Evolutionary conservation across 2,113 vertebrate species (phyloP).

Genomic region (Tetrax tetrax): DNA sequence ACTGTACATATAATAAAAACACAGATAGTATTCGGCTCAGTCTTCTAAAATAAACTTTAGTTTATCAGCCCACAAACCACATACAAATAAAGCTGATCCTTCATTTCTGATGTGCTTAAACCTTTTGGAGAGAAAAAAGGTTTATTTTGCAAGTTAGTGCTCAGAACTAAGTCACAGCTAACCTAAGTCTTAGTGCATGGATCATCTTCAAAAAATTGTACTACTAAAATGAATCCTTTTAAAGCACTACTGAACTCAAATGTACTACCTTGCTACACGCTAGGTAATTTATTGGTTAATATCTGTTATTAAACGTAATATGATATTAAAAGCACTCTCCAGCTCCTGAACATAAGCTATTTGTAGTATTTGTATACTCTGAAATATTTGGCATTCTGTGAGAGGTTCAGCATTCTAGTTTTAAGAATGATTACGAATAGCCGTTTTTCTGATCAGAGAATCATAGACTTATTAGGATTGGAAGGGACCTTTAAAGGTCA

Average conservation of each 20-base stretch:
- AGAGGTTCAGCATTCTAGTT: not conserved
- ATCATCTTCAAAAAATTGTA: no score
- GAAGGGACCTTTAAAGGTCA: no score
- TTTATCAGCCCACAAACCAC: not conserved
- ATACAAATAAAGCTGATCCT: not conserved
- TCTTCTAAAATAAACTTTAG: not conserved
- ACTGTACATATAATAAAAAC: not conserved
- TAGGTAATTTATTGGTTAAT: not conserved
- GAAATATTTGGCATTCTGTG: not conserved
- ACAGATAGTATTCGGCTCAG: not conserved
- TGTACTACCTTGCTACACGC: not conserved
- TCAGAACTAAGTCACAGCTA: not conserved
- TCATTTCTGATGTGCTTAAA: not conserved
- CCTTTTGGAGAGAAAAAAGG: not conserved
- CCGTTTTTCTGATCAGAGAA: not conserved
- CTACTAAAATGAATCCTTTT: not conserved
- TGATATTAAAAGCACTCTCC: not conserved
- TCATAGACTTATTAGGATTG: no score
- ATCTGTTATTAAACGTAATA: not conserved
- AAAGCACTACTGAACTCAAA: not conserved
- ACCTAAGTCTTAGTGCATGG: no score
- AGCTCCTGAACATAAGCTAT: not conserved
- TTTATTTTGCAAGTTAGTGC: not conserved
- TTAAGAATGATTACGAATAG: not conserved
- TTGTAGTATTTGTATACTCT: not conserved